Base-by-base conservation (phyloP, 2,113 vertebrate genomes). In the Hystrix brachyura region DNA sequence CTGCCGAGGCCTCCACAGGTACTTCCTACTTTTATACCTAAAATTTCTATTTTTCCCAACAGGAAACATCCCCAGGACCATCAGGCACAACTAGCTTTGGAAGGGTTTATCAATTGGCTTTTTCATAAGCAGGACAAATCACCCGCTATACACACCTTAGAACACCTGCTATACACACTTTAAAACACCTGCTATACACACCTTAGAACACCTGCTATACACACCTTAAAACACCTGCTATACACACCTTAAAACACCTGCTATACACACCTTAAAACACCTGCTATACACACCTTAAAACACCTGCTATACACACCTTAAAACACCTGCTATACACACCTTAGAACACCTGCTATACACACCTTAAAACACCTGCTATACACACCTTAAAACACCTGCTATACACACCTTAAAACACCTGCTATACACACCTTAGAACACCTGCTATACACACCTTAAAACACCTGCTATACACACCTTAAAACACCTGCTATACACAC, bases 1-100 rank as follows among this genome's bases (percentile, higher is more conserved):
- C 97, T 97, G 94, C 98, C 46, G 97, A 98, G 94, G 94, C 96
- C 64, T 67, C 46, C 43, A 99, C 98, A 99, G 98, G 98, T 99
- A 99, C 64, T 81, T n/a, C 48, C 74, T 43, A 14, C 59, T 34
- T 90, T 90, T 79, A 53, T 57, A 13, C 46, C 59, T 81, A 60
- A 48, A 69, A 34, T 51, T 95, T 93, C 83, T 90, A 10, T 34
- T 95, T 95, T 32, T 92, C n/a, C 43, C 43, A 62, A 86, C 92
- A 97, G 97, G 87, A 94, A 89, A 67, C 59, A 53, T 8, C 18
- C 48, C 15, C 43, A 5, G 48, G 59, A 90, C 86, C 38, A 72
- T 69, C 32, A 79, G 17, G 85, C 0, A 6, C 8, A 17, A 19
- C 48, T 92, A 15, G 5, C 21, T 89, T 96, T 80, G 65, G 15